Evolutionary conservation across 2,888 invertebrate species (phyloP), one percentile per base, ranked within the genome.

Genomic region (Resseliella maxima): DNA sequence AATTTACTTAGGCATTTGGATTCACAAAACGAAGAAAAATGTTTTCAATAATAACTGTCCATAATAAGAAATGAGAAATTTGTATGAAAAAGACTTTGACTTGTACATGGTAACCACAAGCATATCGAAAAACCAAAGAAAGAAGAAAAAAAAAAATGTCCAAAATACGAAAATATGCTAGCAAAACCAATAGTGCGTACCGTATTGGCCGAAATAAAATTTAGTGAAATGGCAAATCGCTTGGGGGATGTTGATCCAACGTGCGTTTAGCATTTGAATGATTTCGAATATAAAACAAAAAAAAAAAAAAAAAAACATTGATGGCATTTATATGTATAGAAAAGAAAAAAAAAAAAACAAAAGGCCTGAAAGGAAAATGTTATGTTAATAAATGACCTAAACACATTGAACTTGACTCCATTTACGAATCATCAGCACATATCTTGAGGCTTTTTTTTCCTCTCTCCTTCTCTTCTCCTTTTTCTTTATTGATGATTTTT

Each of bases 391-490:
- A 83, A 83, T 83, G 83, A 83, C 83, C 83, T 83, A 24, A 83
- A 36, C 83, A 83, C 83, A 83, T 83, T 83, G 83, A 83, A 83
- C 83, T 83, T 83, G 83, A 38, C 83, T 83, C 83, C 83, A 38
- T 83, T 38, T 83, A 38, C 83, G 83, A 83, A 83, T 38, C 83
- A 83, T 83, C 83, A 83, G 83, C 83, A 83, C 83, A 83, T 83
- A 38, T 38, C 83, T 83, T n/a, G 2, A n/a, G 83, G 83, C 83
- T 38, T 21, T 83, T 72, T 38, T n/a, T n/a, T n/a, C n/a, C n/a
- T n/a, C n/a, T n/a, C n/a, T n/a, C n/a, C n/a, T n/a, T n/a, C n/a
- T n/a, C n/a, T n/a, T n/a, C n/a, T n/a, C n/a, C n/a, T n/a, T n/a
- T n/a, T n/a, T n/a, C n/a, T n/a, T 83, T 83, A 38, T 38, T 18